Evolutionary conservation across 2,797 vertebrate species (phyloP).

Genomic region (Clarias pachynema): DNA sequence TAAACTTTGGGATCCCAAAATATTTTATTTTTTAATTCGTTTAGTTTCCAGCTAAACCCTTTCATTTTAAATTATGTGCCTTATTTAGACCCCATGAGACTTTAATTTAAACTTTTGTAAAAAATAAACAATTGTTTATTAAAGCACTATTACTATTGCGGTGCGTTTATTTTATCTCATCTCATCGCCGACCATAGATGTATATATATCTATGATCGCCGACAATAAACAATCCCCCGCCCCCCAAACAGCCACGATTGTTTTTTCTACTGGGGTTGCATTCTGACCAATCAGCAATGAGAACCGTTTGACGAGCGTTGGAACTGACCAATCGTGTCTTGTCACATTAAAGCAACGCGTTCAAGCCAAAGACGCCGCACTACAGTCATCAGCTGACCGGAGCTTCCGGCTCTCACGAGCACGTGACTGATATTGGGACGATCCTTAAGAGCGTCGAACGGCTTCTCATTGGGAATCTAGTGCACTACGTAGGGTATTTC

Average conservation of each 20-base stretch:
- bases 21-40: too few relatives aligned
- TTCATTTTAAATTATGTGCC: background rate
- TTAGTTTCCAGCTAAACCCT: too few relatives aligned
- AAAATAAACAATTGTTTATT: background rate
- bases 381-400: slow-evolving; percentile 59
- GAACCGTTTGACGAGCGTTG: background rate
- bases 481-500: background rate
- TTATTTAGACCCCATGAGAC: background rate
- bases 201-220: too few relatives aligned
- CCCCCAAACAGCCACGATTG: too few relatives aligned
- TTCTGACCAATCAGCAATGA: background rate
- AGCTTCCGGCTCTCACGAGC: slow-evolving; percentile 63
- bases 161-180: background rate
- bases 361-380: slow-evolving; percentile 19
- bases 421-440: slow-evolving; percentile 63
- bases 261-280: background rate
- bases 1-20: background rate
- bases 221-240: background rate
- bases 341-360: background rate
- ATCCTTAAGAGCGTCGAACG: background rate
- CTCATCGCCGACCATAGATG: too few relatives aligned
- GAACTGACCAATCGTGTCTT: background rate
- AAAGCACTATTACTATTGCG: background rate
- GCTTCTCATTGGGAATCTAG: background rate
- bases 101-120: background rate